These are phyloP conservation scores for Nyctereutes procyonoides DNA, from an alignment of 2,113 vertebrate species.

Conservation along the genomic window DNA sequence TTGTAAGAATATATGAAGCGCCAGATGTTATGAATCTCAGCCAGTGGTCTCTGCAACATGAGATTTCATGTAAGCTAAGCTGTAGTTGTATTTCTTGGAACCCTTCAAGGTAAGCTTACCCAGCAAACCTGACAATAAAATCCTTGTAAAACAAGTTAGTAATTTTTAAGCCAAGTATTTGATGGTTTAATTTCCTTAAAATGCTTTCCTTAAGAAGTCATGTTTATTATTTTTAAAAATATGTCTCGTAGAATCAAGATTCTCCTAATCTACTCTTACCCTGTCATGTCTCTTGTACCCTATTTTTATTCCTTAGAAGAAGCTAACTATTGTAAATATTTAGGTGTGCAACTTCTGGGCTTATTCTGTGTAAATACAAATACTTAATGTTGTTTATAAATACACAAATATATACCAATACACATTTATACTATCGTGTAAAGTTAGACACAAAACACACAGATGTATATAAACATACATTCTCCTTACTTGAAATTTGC, in stretches of 20 bases:
- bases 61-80: constrained; percentile 98
- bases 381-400: background rate
- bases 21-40: constrained; percentile 99
- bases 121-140: background rate
- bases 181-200: constrained; percentile 34
- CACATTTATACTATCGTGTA: background rate
- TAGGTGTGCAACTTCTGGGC: background rate
- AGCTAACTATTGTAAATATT: background rate
- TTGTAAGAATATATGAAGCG: constrained; percentile 97
- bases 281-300: background rate
- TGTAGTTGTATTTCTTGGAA: constrained; percentile 99
- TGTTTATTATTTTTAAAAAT: background rate
- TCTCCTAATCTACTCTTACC: background rate
- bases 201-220: background rate
- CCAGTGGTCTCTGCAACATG: constrained; percentile 98
- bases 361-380: constrained; percentile 4
- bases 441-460: background rate
- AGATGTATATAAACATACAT: background rate
- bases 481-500: background rate
- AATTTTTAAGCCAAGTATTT: constrained; percentile 21
- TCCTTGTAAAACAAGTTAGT: background rate
- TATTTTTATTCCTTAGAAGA: background rate
- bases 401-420: background rate
- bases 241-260: background rate
- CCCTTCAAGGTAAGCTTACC: constrained; percentile 93